Percentiles rank a stretch among this genome's conserved stretches.
phyloP scores from a whole-genome alignment of 1,140 invertebrate species.

The Telenomus remus region DNA sequence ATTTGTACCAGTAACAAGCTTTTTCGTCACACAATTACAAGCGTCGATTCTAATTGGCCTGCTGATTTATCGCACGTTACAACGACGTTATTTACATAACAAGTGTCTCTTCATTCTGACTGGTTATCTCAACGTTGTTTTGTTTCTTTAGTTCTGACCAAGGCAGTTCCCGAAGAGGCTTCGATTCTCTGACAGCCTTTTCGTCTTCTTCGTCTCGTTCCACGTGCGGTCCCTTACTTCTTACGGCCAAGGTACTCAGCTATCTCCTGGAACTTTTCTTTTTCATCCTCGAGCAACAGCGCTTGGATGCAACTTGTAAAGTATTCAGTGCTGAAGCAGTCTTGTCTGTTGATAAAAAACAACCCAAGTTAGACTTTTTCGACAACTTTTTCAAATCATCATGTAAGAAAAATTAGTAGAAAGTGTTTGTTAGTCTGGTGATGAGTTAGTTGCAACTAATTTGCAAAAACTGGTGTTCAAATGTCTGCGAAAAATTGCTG shows the following conservation, averaged over 20 bases:
- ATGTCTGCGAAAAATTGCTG: conserved; percentile 13
- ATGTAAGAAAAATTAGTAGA: not conserved
- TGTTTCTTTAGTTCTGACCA: not conserved
- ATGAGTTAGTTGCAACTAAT: conserved; percentile 4
- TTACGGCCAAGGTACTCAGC: conserved; percentile 78
- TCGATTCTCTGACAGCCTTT: conserved; percentile 22
- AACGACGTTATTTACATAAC: too few relatives aligned
- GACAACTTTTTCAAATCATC: too few relatives aligned
- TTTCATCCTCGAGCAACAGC: conserved; percentile 78
- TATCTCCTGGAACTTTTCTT: conserved; percentile 78
- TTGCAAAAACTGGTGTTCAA: not conserved
- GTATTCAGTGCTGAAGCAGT: conserved; percentile 79
- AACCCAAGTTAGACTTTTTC: conserved; percentile 4
- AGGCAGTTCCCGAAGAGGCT: conserved; percentile 31
- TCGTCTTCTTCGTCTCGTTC: conserved; percentile 15
- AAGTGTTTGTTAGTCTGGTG: conserved; percentile 1
- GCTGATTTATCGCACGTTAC: too few relatives aligned
- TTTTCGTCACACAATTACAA: too few relatives aligned
- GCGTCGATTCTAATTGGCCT: too few relatives aligned
- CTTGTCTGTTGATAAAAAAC: conserved; percentile 74
- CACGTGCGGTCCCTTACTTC: conserved; percentile 67
- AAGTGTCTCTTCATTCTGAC: too few relatives aligned
- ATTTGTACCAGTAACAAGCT: too few relatives aligned
- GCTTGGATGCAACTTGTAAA: conserved; percentile 80
- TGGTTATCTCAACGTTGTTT: too few relatives aligned